phyloP scores from a whole-genome alignment of 2,113 vertebrate species.

The Hydropotes inermis region DNA sequence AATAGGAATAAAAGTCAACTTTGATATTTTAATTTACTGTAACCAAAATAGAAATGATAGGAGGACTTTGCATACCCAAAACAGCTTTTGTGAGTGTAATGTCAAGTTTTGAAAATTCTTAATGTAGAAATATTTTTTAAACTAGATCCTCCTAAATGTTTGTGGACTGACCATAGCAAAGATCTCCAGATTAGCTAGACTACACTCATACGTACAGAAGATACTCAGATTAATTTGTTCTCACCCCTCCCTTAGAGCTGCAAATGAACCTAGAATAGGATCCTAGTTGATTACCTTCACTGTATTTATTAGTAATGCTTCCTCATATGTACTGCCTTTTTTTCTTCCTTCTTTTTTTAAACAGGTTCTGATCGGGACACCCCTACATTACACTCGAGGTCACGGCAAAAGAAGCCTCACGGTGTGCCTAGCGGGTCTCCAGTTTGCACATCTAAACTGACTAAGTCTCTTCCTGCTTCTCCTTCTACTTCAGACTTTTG shows the following conservation, averaged over 20 bases:
- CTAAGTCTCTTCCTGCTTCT: conserved; percentile 74
- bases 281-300: neutral
- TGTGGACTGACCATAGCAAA: neutral
- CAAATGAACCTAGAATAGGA: neutral
- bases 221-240: neutral
- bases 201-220: neutral
- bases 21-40: neutral
- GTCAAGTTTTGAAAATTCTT: neutral
- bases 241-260: neutral
- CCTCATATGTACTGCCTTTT: neutral
- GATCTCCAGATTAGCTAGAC: neutral
- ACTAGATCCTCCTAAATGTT: neutral
- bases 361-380: conserved; percentile 81
- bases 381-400: conserved; percentile 40
- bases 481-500: conserved; percentile 85
- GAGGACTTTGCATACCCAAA: neutral
- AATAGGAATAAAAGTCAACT: neutral
- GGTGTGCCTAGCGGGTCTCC: neutral
- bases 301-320: neutral
- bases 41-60: neutral
- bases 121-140: conserved; percentile 19
- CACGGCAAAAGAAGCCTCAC: conserved; percentile 70
- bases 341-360: neutral
- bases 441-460: conserved; percentile 75
- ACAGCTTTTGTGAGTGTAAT: neutral